phyloP scores from a whole-genome alignment of 1,140 invertebrate genomes.

The Phenacoccus solenopsis region DNA sequence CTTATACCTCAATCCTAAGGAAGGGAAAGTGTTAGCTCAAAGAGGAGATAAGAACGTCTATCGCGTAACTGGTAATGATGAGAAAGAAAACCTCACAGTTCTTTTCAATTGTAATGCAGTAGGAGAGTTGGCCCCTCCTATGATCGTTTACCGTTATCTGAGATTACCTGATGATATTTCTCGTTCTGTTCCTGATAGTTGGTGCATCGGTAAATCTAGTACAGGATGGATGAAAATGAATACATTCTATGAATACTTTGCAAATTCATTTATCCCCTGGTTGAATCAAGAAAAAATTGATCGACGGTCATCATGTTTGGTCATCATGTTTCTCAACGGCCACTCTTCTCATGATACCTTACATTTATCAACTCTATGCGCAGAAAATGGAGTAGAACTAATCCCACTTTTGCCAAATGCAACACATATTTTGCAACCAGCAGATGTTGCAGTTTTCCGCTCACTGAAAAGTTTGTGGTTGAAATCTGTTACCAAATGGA shows the following conservation, averaged over 20 bases:
- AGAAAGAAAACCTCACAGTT: background rate
- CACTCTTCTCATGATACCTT: slow-evolving; percentile 31
- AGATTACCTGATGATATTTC: too few relatives aligned
- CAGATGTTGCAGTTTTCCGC: slow-evolving; percentile 31
- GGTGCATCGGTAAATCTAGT: too few relatives aligned
- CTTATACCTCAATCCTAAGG: background rate
- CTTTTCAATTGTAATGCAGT: background rate
- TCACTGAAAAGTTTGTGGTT: slow-evolving; percentile 31
- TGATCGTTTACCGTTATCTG: too few relatives aligned
- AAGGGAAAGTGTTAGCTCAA: background rate
- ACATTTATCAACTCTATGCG: slow-evolving; percentile 26
- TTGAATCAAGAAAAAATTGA: too few relatives aligned
- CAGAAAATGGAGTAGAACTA: slow-evolving; percentile 31
- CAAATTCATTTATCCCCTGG: too few relatives aligned
- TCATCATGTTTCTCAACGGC: slow-evolving; percentile 28
- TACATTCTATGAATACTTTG: too few relatives aligned
- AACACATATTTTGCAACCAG: slow-evolving; percentile 32
- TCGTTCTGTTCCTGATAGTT: too few relatives aligned
- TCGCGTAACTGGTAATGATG: background rate
- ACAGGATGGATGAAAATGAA: too few relatives aligned
- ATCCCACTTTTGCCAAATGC: slow-evolving; percentile 33
- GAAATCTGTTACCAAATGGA: too few relatives aligned
- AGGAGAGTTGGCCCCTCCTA: too few relatives aligned
- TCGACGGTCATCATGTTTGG: too few relatives aligned
- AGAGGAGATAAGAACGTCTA: background rate